Conservation (phyloP, 2,888 invertebrate species). For the Plagodis pulveraria region DNA sequence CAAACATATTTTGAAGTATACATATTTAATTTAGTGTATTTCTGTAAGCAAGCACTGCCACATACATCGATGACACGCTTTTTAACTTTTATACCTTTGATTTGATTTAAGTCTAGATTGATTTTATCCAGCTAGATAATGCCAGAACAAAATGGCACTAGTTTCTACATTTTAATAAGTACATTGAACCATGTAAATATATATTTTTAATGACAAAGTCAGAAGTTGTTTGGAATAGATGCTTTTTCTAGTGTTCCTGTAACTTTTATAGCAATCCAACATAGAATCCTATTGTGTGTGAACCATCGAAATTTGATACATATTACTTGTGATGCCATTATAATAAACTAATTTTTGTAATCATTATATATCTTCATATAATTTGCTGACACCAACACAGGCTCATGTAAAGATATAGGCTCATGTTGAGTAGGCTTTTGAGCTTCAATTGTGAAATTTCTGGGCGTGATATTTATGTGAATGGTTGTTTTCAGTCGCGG, state of each 20-base stretch:
- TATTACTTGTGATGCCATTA: no score
- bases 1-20: constrained; percentile 12
- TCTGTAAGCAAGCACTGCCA: constrained; percentile 37
- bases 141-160: constrained; percentile 18
- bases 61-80: constrained; percentile 38
- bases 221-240: neutral
- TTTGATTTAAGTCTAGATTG: constrained; percentile 12
- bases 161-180: constrained; percentile 1
- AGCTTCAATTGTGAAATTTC: constrained; percentile 2
- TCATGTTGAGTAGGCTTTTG: constrained; percentile 15
- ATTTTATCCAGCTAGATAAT: constrained; percentile 9
- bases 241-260: neutral
- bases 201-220: neutral
- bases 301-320: no score
- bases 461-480: neutral
- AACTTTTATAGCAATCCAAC: neutral
- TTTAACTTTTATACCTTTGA: constrained; percentile 23
- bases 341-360: no score
- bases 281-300: no score
- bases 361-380: constrained; percentile 18
- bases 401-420: constrained; percentile 1
- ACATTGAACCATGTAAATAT: neutral
- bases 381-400: constrained; percentile 32
- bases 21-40: constrained; percentile 30
- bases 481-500: constrained; percentile 85